Percentiles rank a stretch among this genome's conserved stretches.
phyloP scores from a whole-genome alignment of 2,797 vertebrate species.

The Delichon dasypus region DNA sequence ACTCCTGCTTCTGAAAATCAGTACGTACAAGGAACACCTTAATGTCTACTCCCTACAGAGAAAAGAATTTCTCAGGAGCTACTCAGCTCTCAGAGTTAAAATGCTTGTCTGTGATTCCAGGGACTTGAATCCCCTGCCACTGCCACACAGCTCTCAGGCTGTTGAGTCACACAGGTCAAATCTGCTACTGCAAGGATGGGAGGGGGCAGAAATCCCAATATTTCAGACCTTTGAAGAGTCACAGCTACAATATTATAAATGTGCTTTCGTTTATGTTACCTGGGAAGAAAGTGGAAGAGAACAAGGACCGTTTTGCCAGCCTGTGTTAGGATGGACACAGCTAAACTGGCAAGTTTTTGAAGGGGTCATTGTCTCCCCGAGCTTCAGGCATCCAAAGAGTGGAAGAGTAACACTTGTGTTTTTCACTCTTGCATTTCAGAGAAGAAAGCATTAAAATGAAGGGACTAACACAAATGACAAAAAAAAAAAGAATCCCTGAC shows the following conservation, averaged over 20 bases:
- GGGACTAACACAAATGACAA: background rate
- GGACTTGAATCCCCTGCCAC: background rate
- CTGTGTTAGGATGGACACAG: background rate
- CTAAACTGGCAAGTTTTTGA: background rate
- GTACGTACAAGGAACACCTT: background rate
- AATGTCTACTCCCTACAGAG: background rate
- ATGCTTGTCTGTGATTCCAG: background rate
- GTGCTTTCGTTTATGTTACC: background rate
- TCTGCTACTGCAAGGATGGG: background rate
- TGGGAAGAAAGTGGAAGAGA: background rate
- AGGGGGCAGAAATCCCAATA: background rate
- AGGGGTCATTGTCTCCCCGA: background rate
- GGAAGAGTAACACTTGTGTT: background rate
- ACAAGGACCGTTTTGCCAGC: background rate
- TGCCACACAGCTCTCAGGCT: background rate
- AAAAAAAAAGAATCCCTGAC: background rate
- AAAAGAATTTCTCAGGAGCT: background rate
- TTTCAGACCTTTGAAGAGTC: background rate
- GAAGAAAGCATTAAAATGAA: background rate
- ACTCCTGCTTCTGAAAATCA: conserved; percentile 4
- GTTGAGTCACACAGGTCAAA: background rate
- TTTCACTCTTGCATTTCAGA: background rate
- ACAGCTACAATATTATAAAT: background rate
- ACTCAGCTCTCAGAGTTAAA: background rate
- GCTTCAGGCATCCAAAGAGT: background rate